These are phyloP conservation scores for Myopa testacea DNA, from an alignment of 2,888 invertebrate genomes.

Conservation along the genomic window DNA sequence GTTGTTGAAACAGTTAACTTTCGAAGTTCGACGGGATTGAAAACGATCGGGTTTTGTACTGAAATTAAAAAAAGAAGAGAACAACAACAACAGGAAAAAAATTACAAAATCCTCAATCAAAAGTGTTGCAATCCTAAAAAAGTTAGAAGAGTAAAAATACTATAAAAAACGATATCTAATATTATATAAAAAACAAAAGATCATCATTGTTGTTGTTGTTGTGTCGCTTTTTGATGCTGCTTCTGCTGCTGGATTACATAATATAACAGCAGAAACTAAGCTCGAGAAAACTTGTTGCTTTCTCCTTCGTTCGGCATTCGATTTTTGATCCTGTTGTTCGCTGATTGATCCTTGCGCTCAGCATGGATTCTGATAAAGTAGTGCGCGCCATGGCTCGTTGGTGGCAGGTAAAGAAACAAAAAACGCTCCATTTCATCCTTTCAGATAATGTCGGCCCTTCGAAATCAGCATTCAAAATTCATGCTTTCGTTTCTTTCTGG, in stretches of 20 bases:
- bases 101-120: not conserved
- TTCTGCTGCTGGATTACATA: slow-evolving; percentile 4
- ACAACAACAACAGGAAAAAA: not conserved
- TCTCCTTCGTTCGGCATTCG: not conserved
- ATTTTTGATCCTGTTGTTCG: not conserved
- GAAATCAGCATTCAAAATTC: too few relatives aligned
- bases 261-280: not conserved
- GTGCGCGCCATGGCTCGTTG: slow-evolving; percentile 68
- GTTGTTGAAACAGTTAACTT: not conserved
- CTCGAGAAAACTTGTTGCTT: not conserved
- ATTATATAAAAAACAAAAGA: not conserved
- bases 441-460: too few relatives aligned
- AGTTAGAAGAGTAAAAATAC: not conserved
- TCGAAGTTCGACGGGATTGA: not conserved
- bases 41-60: not conserved
- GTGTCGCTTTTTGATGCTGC: not conserved
- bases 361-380: slow-evolving; percentile 67
- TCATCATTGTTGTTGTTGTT: not conserved
- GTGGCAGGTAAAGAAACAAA: slow-evolving; percentile 65
- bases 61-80: not conserved
- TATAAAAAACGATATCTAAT: not conserved
- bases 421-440: not conserved
- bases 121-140: not conserved
- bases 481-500: too few relatives aligned
- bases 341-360: slow-evolving; percentile 20